Conservation (phyloP, 2,797 vertebrate species). For the Phyllotis vaccarum region DNA sequence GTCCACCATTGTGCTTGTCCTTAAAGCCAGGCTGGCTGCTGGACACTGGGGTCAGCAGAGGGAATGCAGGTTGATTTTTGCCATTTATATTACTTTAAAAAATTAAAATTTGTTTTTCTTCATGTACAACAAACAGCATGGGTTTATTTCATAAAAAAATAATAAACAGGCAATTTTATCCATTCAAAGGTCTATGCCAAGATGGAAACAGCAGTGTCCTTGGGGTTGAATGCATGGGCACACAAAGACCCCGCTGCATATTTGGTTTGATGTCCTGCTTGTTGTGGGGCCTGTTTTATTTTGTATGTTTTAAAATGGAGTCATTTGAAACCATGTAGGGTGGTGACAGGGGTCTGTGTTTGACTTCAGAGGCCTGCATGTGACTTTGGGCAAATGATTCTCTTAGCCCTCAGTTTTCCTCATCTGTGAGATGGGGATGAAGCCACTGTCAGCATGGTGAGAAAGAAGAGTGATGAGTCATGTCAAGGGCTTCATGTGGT, state of each 20-base stretch:
- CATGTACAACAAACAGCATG: background rate
- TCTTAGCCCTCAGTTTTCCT: conserved; percentile 30
- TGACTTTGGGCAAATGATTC: conserved; percentile 24
- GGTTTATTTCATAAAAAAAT: background rate
- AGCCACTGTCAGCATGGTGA: background rate
- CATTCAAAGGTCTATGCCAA: background rate
- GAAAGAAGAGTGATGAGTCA: background rate
- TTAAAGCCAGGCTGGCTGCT: background rate
- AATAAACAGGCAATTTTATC: background rate
- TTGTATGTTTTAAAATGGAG: background rate
- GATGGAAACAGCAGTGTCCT: background rate
- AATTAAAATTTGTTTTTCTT: conserved; percentile 3
- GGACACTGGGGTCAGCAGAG: background rate
- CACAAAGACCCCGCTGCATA: background rate
- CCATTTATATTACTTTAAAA: background rate
- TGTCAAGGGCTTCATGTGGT: background rate
- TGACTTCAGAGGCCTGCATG: background rate
- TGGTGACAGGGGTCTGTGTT: background rate
- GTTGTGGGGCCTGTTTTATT: background rate
- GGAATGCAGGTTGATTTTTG: background rate
- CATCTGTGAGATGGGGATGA: background rate
- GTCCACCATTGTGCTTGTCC: background rate
- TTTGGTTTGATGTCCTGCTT: background rate
- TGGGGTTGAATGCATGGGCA: background rate
- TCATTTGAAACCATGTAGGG: background rate